These are phyloP conservation scores for Euzetes globulus DNA, from an alignment of 2,888 invertebrate genomes.

Conservation along the genomic window DNA sequence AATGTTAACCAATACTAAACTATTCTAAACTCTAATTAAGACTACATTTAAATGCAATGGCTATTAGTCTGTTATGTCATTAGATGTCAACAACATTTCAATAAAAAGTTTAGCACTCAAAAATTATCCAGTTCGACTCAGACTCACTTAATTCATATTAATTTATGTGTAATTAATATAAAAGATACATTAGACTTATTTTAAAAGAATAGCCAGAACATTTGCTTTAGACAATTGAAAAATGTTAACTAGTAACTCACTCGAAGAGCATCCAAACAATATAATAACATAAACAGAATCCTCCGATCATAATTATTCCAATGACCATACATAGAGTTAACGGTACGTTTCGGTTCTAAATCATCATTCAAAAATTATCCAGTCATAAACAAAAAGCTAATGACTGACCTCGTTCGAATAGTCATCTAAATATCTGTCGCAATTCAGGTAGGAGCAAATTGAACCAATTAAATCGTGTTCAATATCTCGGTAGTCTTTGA, in stretches of 20 bases:
- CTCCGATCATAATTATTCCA: conserved; percentile 69
- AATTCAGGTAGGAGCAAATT: conserved; percentile 84
- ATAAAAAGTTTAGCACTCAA: no score
- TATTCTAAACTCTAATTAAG: no score
- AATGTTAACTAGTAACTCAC: conserved; percentile 56
- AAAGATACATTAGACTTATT: background rate
- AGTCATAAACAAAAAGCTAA: background rate
- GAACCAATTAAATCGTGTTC: conserved; percentile 83
- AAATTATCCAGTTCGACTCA: no score
- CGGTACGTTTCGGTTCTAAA: conserved; percentile 59
- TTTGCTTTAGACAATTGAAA: background rate
- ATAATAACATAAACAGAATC: conserved; percentile 81
- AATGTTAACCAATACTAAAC: background rate
- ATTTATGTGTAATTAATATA: no score
- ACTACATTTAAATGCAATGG: background rate
- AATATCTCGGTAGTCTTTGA: conserved; percentile 74
- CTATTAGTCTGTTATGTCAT: background rate
- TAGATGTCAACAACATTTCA: no score
- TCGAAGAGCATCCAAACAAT: conserved; percentile 86
- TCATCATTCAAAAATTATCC: background rate
- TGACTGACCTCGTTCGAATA: conserved; percentile 51
- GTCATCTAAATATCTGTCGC: conserved; percentile 86
- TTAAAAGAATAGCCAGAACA: background rate
- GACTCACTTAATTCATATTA: no score
- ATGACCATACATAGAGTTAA: conserved; percentile 70